A percentile compares a stretch with the other conserved stretches of the same genome.
Evolutionary conservation across 2,888 invertebrate species (phyloP).

Genomic region (Dioctria linearis): DNA sequence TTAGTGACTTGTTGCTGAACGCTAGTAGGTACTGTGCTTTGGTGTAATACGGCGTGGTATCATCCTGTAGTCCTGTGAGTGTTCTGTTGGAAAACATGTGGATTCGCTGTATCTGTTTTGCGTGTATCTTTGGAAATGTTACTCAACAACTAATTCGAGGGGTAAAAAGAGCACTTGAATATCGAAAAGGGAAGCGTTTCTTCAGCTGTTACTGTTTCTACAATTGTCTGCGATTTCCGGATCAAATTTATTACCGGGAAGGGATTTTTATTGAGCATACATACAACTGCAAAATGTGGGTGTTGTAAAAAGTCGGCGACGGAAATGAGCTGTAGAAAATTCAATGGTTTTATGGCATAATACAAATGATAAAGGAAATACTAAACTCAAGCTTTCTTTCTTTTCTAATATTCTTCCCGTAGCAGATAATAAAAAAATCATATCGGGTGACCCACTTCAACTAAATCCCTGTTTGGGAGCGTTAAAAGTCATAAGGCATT

Average conservation of each 20-base stretch:
- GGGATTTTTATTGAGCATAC: constrained; percentile 22
- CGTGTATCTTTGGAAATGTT: constrained; percentile 6
- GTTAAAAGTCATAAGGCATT: too few relatives aligned
- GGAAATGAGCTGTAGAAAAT: not conserved
- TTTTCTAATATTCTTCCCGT: too few relatives aligned
- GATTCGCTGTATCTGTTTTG: not conserved
- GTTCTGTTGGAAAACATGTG: not conserved
- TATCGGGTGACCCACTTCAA: too few relatives aligned
- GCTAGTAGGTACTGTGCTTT: not conserved
- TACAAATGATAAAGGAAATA: not conserved
- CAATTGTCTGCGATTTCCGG: constrained; percentile 46
- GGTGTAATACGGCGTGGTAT: not conserved
- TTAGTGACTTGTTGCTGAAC: constrained; percentile 37
- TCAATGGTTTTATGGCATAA: not conserved
- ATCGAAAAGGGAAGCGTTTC: not conserved
- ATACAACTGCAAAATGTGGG: not conserved
- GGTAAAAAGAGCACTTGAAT: constrained; percentile 19
- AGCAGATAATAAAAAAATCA: too few relatives aligned
- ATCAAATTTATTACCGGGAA: constrained; percentile 32
- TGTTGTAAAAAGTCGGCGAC: not conserved
- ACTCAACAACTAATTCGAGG: constrained; percentile 2
- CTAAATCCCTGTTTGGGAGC: too few relatives aligned
- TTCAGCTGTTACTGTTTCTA: constrained; percentile 16
- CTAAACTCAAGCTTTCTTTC: too few relatives aligned
- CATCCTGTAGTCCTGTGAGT: not conserved